A percentile compares a stretch with the other conserved stretches of the same genome.
Evolutionary conservation across 2,113 vertebrate genomes (phyloP).

Genomic region (Ceyx margarethae): DNA sequence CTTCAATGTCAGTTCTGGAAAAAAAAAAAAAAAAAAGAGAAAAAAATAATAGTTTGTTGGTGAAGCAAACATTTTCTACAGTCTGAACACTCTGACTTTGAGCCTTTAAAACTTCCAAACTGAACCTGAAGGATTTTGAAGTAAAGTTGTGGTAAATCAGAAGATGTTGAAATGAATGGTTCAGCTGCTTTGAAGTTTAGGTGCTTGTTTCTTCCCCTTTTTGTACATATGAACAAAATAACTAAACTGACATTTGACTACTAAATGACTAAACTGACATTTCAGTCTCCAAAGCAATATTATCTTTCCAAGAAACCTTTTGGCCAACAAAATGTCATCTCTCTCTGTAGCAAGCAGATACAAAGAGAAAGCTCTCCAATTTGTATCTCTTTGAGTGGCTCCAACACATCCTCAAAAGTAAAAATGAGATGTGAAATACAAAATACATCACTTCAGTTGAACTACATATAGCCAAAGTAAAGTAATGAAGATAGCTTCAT

Average conservation of each 20-base stretch:
- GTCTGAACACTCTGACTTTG: background rate
- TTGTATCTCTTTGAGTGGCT: background rate
- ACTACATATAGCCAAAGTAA: background rate
- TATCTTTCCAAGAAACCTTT: background rate
- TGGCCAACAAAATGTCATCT: slow-evolving; percentile 1
- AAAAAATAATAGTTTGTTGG: background rate
- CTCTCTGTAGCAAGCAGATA: background rate
- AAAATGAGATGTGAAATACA: background rate
- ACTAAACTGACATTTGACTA: background rate
- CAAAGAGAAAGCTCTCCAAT: background rate
- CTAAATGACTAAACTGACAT: background rate
- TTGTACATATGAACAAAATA: background rate
- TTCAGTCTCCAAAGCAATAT: background rate
- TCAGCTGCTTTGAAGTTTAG: background rate
- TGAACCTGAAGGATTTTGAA: background rate
- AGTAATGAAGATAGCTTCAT: background rate
- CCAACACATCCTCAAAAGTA: background rate
- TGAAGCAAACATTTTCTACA: background rate
- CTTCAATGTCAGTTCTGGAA: background rate
- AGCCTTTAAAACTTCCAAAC: background rate
- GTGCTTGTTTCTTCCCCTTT: background rate
- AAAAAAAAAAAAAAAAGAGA: background rate
- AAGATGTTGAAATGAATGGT: background rate
- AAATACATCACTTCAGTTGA: background rate
- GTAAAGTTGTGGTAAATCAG: background rate